Base-by-base conservation (phyloP, 2,797 vertebrate species). In the Australoheros facetus region DNA sequence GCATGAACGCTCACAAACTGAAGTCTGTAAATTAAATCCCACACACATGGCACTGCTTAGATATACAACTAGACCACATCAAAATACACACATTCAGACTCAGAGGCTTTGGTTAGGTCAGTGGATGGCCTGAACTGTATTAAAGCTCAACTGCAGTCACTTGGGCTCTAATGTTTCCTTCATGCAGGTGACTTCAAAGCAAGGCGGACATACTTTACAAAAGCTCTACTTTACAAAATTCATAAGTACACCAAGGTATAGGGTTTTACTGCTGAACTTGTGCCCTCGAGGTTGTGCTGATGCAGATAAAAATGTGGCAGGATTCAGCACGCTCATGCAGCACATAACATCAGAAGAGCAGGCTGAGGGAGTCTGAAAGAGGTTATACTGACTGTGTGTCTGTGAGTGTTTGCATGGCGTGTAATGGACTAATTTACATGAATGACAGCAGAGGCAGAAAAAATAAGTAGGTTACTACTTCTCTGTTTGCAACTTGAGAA, bases 1-100 rank as follows among this genome's bases (percentile, higher is more conserved):
- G 55, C 45, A 71, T 82, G 81, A 88, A 82, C 77, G 19, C 71
- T 82, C 77, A 70, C 77, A 81, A 90, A 76, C 45, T 17, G 16
- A 23, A 56, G 28, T 83, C 72, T 85, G 78, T 89, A 82, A 89
- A 91, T 78, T 71, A 83, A 89, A 88, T 75, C 79, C 88, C 79
- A 71, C 86, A 79, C 87, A 90, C 85, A 71, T 88, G 87, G 83
- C 75, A 73, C 59, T 37, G 21, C 84, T 92, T 34, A 80, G 10
- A 76, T 84, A 79, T 80, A 88, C 78, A 85, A 57, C 64, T 51
- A 19, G 45, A 83, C 79, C 77, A 71, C 69, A 82, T 80, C 6
- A 51, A 76, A 84, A 87, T 58, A 90, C 71, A 85, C 85, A 85
- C 48, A 76, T 72, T 72, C 53, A 79, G 10, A 82, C 59, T 69